These are phyloP conservation scores for Melanostoma mellinum DNA, from an alignment of 2,888 invertebrate genomes.

Conservation along the genomic window DNA sequence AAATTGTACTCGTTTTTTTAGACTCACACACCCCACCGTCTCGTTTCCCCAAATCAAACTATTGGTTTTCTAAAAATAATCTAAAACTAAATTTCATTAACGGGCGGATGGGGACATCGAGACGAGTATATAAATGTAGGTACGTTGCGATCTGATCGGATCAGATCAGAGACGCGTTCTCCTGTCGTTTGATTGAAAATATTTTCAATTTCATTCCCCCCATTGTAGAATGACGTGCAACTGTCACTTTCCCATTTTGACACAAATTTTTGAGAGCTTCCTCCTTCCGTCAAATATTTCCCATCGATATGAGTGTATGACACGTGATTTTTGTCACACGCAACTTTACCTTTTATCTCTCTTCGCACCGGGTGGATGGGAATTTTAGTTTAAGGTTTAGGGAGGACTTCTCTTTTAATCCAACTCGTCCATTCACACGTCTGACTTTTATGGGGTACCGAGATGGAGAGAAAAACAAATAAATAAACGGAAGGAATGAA, in stretches of 20 bases:
- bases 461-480: conserved; percentile 48
- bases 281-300: conserved; percentile 44
- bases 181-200: conserved; percentile 64
- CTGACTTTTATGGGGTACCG: conserved; percentile 65
- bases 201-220: conserved; percentile 41
- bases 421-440: conserved; percentile 67
- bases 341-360: conserved; percentile 32
- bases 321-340: conserved; percentile 58
- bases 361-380: conserved; percentile 39
- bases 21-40: conserved; percentile 32
- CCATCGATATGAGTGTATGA: conserved; percentile 44
- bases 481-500: conserved; percentile 53
- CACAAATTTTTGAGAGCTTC: conserved; percentile 67
- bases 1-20: conserved; percentile 66
- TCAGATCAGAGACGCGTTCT: conserved; percentile 59
- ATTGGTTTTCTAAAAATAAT: conserved; percentile 66
- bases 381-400: conserved; percentile 24
- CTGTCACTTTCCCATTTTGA: conserved; percentile 68
- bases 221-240: conserved; percentile 37
- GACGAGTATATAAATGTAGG: conserved; percentile 19
- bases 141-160: conserved; percentile 34
- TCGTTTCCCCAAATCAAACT: conserved; percentile 25
- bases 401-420: conserved; percentile 56
- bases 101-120: conserved; percentile 46
- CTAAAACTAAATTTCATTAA: conserved; percentile 52